Conservation (phyloP, 2,113 vertebrate genomes). For the Epinephelus cyanopodus region DNA sequence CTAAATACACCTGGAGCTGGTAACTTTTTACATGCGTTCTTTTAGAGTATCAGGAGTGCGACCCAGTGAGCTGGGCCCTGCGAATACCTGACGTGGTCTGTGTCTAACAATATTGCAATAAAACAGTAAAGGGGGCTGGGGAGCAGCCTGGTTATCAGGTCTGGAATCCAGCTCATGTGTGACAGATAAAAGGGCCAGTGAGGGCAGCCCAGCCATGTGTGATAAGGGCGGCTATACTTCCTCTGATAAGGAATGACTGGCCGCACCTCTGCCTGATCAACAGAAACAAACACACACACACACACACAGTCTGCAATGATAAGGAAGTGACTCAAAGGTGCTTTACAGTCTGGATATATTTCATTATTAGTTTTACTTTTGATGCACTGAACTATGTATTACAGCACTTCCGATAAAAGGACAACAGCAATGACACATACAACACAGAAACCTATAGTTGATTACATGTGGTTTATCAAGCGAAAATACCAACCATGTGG, state of each 20-base stretch:
- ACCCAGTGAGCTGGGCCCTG: background rate
- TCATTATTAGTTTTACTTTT: constrained; percentile 14
- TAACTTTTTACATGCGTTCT: background rate
- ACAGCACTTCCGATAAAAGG: background rate
- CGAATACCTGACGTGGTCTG: constrained; percentile 21
- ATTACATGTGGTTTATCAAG: background rate
- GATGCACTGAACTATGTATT: constrained; percentile 5
- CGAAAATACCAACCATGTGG: background rate
- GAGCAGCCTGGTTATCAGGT: constrained; percentile 42
- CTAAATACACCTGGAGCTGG: background rate
- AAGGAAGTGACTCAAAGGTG: constrained; percentile 48
- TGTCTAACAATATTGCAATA: constrained; percentile 42
- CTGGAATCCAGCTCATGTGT: constrained; percentile 70
- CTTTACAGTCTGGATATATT: background rate
- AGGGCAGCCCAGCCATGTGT: constrained; percentile 69
- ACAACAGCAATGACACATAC: background rate
- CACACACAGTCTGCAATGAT: constrained; percentile 13
- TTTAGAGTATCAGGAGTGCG: background rate
- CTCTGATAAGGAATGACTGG: constrained; percentile 74
- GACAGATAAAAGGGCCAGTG: constrained; percentile 69
- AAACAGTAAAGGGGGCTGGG: constrained; percentile 44
- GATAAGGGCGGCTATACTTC: constrained; percentile 76
- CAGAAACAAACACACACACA: constrained; percentile 52
- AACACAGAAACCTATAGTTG: background rate
- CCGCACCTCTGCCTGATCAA: constrained; percentile 67